A percentile compares a stretch with the other conserved stretches of the same genome.
Conservation (phyloP, 2,113 vertebrate species). For the Nerophis ophidion region DNA sequence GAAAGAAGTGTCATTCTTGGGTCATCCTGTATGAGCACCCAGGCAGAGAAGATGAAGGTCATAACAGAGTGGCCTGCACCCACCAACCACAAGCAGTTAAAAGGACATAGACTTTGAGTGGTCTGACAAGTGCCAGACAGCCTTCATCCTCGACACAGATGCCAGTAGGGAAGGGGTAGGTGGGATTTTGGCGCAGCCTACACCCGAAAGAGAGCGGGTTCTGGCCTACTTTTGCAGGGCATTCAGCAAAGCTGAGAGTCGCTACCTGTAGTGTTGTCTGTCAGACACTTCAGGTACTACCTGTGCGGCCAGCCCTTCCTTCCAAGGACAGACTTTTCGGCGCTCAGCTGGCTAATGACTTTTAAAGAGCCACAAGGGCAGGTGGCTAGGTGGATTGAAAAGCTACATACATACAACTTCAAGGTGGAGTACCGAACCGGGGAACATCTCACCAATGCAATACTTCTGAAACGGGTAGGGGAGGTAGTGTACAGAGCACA, state of each 20-base stretch:
- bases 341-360: too few relatives aligned
- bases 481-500: too few relatives aligned
- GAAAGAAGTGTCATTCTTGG: slow-evolving; percentile 7
- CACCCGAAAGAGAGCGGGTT: slow-evolving; percentile 8
- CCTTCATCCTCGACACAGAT: neutral
- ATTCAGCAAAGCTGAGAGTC: neutral
- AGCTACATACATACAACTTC: too few relatives aligned
- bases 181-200: neutral
- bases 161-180: neutral
- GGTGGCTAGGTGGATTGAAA: too few relatives aligned
- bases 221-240: slow-evolving; percentile 15
- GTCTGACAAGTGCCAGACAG: neutral
- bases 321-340: too few relatives aligned
- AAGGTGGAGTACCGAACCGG: too few relatives aligned
- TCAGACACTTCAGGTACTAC: slow-evolving; percentile 18
- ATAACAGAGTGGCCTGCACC: slow-evolving; percentile 9
- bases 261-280: slow-evolving; percentile 1
- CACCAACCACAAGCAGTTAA: neutral
- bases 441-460: too few relatives aligned
- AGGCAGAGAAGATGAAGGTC: neutral
- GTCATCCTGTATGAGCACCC: neutral
- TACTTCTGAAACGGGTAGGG: too few relatives aligned
- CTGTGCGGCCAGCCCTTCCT: neutral
- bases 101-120: neutral
- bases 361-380: too few relatives aligned